Base-by-base conservation (phyloP, 2,797 vertebrate species). In the Gymnothorax javanicus region DNA sequence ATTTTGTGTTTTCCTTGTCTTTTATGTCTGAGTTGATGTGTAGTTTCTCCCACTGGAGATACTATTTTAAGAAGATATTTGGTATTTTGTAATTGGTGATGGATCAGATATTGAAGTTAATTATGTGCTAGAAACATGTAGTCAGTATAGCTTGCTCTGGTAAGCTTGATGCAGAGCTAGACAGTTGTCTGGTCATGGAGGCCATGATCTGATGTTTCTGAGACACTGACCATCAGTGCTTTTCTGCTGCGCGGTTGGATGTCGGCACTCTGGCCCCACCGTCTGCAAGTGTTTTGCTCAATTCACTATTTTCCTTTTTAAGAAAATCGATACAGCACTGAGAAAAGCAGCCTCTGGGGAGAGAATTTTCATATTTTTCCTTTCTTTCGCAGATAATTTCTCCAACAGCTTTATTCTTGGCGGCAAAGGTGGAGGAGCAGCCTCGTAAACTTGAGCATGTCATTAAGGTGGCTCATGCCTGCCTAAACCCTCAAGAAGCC, bases 341-440 rank as follows among this genome's bases (percentile, higher is more conserved):
- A 25, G 25, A 11, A 7, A 9, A 11, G 25, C 67, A 71, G 25
- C 69, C 27, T 71, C 15, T 67, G 25, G 33, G 60, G 64, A 15
- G 23, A 77, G 15, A 50, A 27, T 84, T 86, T 87, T 59, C 87
- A 1, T 56, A 20, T n/a, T 50, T 60, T 83, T 75, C 50, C 7
- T 58, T 67, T 33, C 27, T 64, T 64, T 82, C 87, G 0, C 90
- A 98, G 99, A 96, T 98, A 82, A 99, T 99, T 93, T 98, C 98
- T 91, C 98, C 98, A 92, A 99, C 99, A 62, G 98, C 98, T 58
- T 96, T 99, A 94, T 99, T 99, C 95, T 96, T 99, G 95, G 99
- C 99, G 94, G 97, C 99, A 71, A 99, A 99, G 96, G 99, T 99
- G 60, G 99, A 99, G 94, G 99, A 99, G 94, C 99, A 99, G 94